A percentile compares a stretch with the other conserved stretches of the same genome.
Conservation (phyloP, 2,888 invertebrate genomes). For the Hoplodrina ambigua region DNA sequence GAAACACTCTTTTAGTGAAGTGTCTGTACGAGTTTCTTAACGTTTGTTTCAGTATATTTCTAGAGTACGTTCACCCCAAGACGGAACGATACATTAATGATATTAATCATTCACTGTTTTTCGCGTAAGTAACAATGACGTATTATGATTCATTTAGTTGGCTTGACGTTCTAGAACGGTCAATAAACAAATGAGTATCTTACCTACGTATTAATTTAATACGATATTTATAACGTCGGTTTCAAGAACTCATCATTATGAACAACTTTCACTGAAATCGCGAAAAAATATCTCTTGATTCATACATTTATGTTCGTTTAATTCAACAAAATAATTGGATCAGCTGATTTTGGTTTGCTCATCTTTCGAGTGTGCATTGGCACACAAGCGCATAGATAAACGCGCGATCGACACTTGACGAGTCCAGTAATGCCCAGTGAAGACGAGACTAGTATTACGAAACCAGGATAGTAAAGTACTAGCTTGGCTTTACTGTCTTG, state of each 20-base stretch:
- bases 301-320: too few species aligned
- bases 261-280: not conserved
- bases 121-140: constrained; percentile 8
- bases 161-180: constrained; percentile 8
- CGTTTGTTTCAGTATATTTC: not conserved
- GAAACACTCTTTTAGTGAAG: not conserved
- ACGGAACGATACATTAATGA: constrained; percentile 15
- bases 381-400: too few species aligned
- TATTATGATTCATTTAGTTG: constrained; percentile 28
- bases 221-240: not conserved
- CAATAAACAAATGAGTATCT: not conserved
- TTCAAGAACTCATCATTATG: not conserved
- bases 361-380: too few species aligned
- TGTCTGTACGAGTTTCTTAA: constrained; percentile 5
- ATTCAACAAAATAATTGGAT: too few species aligned
- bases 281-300: too few species aligned
- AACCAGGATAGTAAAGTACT: too few species aligned
- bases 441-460: too few species aligned
- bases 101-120: constrained; percentile 23
- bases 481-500: too few species aligned
- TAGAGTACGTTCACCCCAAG: constrained; percentile 11
- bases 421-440: too few species aligned
- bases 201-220: not conserved
- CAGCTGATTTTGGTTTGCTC: too few species aligned
- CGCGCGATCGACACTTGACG: too few species aligned